Base-by-base conservation (phyloP, 1,140 invertebrate species). In the Venturia canescens region DNA sequence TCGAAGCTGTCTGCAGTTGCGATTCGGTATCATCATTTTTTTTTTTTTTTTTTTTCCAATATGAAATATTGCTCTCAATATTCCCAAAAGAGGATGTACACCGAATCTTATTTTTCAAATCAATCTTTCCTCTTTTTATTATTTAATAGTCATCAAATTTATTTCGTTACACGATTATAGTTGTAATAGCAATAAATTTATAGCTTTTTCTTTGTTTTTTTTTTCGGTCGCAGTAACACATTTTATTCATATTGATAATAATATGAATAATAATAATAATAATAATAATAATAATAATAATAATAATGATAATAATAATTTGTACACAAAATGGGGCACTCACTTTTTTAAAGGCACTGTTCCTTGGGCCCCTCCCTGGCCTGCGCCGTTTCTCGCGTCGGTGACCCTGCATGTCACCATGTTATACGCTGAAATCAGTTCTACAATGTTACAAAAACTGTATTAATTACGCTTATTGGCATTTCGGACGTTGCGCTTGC, bases 291-390 rank as follows among this genome's bases (percentile, higher is more conserved):
- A 26, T 63, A 63, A 23, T 63, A 23, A 26, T 69, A 23, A 60
- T 76, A 57, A 34, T 69, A 69, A 69, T 31, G n/a, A 69, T 69
- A 69, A 76, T 60, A 34, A 76, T 34, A 60, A 38, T 76, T 63
- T 11, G 16, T 6, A 60, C 50, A 76, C 53, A 27, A 29, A 76
- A 71, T 77, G 78, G 82, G 81, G 89, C 86, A 96, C 96, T 96
- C 94, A 98, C 97, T 98, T 98, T 95, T 98, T 98, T 94, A 98
- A 97, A 96, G 97, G 97, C 96, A 98, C 97, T 96, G 98, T 97
- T 95, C 97, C 97, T 93, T 96, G 96, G 93, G 94, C 90, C 93
- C 92, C 90, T 92, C 92, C 95, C 93, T 93, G 95, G 92, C 93
- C 96, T 93, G 92, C 96, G 89, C 96, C 97, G 91, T 97, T 97